phyloP scores from a whole-genome alignment of 2,113 vertebrate genomes.

The Indicator indicator region DNA sequence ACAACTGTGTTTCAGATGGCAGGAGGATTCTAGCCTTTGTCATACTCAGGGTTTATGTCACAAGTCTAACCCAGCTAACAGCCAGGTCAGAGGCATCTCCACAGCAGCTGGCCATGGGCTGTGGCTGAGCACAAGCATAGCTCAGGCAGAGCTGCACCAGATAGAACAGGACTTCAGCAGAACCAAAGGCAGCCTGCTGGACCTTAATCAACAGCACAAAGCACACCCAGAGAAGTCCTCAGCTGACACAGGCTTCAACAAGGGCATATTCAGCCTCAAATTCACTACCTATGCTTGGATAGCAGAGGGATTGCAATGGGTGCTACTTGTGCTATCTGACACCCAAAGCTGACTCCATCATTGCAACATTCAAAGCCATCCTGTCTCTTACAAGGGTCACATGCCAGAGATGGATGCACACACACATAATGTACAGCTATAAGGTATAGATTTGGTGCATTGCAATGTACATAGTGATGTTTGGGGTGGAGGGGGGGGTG shows the following conservation, averaged over 20 bases:
- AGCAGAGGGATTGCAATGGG: background rate
- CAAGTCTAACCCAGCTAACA: background rate
- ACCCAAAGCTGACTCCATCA: background rate
- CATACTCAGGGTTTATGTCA: background rate
- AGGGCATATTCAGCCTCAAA: background rate
- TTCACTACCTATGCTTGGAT: accelerated
- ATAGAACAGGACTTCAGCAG: background rate
- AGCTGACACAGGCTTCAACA: background rate
- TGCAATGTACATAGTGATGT: background rate
- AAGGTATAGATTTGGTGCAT: background rate
- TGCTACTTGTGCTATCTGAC: background rate
- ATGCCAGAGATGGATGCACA: background rate
- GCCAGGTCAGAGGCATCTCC: background rate
- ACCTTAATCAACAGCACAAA: background rate
- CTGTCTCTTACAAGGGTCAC: background rate
- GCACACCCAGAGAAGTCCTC: background rate
- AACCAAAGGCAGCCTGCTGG: background rate
- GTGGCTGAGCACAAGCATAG: accelerated
- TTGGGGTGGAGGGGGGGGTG: too few species aligned
- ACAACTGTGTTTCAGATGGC: background rate
- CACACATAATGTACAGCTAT: background rate
- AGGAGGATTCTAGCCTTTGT: background rate
- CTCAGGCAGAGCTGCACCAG: background rate
- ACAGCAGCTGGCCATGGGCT: accelerated
- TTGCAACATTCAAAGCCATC: background rate